Percentiles rank a stretch among this genome's conserved stretches.
phyloP scores from a whole-genome alignment of 1,140 invertebrate genomes.

The Diabrotica undecimpunctata region DNA sequence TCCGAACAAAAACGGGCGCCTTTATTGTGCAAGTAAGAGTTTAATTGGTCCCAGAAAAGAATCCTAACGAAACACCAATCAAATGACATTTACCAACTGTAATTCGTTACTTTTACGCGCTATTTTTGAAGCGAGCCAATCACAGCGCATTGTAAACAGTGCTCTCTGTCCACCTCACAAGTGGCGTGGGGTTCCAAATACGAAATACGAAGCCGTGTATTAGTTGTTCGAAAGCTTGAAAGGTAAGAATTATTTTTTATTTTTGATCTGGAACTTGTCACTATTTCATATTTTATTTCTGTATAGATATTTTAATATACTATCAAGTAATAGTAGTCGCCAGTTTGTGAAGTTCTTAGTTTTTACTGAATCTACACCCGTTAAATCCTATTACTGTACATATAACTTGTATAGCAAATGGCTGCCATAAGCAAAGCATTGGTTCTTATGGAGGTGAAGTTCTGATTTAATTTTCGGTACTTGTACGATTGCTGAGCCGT shows the following conservation, averaged over 20 bases:
- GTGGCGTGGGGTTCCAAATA: slow-evolving; percentile 61
- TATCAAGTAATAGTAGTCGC: slow-evolving; percentile 24
- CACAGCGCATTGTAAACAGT: slow-evolving; percentile 48
- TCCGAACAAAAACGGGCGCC: slow-evolving; percentile 5
- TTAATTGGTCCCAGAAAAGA: slow-evolving; percentile 32
- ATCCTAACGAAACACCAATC: slow-evolving; percentile 19
- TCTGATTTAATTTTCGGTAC: slow-evolving; percentile 30
- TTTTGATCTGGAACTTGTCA: slow-evolving; percentile 52
- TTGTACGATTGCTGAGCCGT: background rate
- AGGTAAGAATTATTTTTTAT: slow-evolving; percentile 60
- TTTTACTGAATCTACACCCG: slow-evolving; percentile 35
- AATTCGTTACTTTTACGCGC: slow-evolving; percentile 61
- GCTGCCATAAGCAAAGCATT: slow-evolving; percentile 49
- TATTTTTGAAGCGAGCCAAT: slow-evolving; percentile 61
- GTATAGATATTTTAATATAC: slow-evolving; percentile 33
- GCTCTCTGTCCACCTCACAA: slow-evolving; percentile 55
- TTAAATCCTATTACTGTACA: slow-evolving; percentile 37
- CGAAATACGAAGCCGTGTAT: slow-evolving; percentile 60
- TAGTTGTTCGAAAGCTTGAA: slow-evolving; percentile 54
- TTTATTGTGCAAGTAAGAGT: slow-evolving; percentile 19
- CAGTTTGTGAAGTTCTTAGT: slow-evolving; percentile 26
- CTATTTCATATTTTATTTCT: slow-evolving; percentile 40
- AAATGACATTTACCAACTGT: slow-evolving; percentile 31
- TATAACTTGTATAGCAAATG: slow-evolving; percentile 46
- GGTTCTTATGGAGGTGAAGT: slow-evolving; percentile 21